Evolutionary conservation across 2,113 vertebrate genomes (phyloP).

Genomic region (Dipodomys stephensi): DNA sequence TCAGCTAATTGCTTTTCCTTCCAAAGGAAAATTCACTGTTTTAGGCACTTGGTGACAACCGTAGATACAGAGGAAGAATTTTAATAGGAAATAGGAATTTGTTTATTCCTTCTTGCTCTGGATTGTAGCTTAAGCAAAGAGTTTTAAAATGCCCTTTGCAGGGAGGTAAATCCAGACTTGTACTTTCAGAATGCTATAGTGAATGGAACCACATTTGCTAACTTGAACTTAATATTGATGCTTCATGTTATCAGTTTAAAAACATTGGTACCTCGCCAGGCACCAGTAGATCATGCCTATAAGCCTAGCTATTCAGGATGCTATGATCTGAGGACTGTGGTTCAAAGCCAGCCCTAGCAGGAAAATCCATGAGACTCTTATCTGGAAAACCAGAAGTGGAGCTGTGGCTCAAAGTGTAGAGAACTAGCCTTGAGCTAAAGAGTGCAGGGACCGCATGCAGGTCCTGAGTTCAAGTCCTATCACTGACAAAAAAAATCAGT

Average conservation of each 20-base stretch:
- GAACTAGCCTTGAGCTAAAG: no score
- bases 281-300: no score
- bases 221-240: neutral
- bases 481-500: no score
- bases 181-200: neutral
- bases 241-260: constrained; percentile 7
- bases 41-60: neutral
- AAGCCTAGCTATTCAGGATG: no score
- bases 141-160: neutral
- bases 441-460: no score
- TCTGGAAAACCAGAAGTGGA: no score
- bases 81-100: neutral
- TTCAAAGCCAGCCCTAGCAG: no score
- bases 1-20: constrained; percentile 27
- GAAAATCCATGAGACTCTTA: no score
- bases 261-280: neutral
- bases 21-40: neutral
- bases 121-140: neutral
- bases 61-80: neutral
- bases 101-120: constrained; percentile 10
- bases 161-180: neutral
- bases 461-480: no score
- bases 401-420: no score
- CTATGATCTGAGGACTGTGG: no score
- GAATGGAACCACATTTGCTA: neutral